Base-by-base conservation (phyloP, 2,888 invertebrate genomes). In the Lasioglossum vierecki region DNA sequence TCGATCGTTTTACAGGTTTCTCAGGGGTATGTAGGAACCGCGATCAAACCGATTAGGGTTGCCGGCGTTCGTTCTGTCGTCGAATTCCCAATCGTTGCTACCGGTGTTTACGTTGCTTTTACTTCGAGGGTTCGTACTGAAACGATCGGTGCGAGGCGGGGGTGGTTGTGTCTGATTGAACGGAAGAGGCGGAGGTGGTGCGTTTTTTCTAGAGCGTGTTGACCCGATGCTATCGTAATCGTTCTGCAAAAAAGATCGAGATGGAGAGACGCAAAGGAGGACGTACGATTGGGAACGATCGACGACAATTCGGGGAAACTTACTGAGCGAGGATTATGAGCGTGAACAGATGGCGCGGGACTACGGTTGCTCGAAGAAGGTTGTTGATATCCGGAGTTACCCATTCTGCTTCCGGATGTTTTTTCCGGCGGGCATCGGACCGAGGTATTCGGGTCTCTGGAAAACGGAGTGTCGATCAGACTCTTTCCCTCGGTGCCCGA, bases 211-310 rank as follows among this genome's bases (percentile, higher is more conserved):
- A 96, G 96, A 94, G 95, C 95, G 91, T 95, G 96, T 90, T 96
- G 96, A 94, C 96, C 96, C 91, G 96, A 96, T 92, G 97, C 95
- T 53, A 97, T 97, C 93, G 96, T 92, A 88, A 89, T 91, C 88
- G 76, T 92, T 93, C 94, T 94, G 88, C 22, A 44, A 92, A 90
- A 60, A 1, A 57, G 22, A 57, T 68, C 41, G 41, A 39, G 22
- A 35, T 0, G n/a, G 8, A 60, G 60, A 60, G 13, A 26, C 1
- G 4, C 6, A 49, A 6, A 57, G 22, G 57, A 26, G 11, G 26
- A 26, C 2, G 30, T 5, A 30, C 13, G 18, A 53, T 30, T 15
- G 53, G 1, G 5, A 18, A 30, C n/a, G 35, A 13, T 46, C 11
- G 13, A 53, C 15, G 53, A 30, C 13, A 63, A 63, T 63, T 6